Conservation (phyloP, 2,113 vertebrate genomes). For the Typhlomys cinereus region DNA sequence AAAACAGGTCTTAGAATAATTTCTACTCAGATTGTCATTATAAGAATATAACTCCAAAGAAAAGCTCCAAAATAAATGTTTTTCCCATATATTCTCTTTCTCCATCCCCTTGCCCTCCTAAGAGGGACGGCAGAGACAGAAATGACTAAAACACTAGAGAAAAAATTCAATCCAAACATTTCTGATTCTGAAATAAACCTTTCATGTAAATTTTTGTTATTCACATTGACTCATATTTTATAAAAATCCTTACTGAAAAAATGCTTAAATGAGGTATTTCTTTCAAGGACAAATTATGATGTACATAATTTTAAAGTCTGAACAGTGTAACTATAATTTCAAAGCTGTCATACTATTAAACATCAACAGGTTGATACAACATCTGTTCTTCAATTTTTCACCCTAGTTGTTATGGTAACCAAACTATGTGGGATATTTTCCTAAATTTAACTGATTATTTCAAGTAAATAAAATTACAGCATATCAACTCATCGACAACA, state of each 20-base stretch:
- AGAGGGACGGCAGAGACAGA: background rate
- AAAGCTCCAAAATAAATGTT: constrained; percentile 24
- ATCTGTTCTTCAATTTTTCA: constrained; percentile 75
- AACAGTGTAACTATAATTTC: constrained; percentile 61
- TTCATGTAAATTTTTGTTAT: constrained; percentile 48
- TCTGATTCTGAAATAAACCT: constrained; percentile 51
- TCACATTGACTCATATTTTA: constrained; percentile 37
- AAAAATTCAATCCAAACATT: background rate
- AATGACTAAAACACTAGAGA: background rate
- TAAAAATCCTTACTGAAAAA: constrained; percentile 44
- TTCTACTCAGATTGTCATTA: constrained; percentile 22
- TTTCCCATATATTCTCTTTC: background rate
- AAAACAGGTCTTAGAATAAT: constrained; percentile 41
- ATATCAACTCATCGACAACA: constrained; percentile 66
- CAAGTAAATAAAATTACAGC: constrained; percentile 77
- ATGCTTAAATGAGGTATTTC: constrained; percentile 33
- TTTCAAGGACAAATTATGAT: constrained; percentile 56
- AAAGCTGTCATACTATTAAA: constrained; percentile 67
- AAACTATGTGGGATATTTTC: constrained; percentile 70
- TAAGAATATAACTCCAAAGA: background rate
- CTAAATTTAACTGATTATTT: constrained; percentile 78
- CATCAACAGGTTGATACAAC: constrained; percentile 75
- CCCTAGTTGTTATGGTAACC: constrained; percentile 78
- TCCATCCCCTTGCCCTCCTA: background rate
- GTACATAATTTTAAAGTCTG: constrained; percentile 63